Evolutionary conservation across 1,140 invertebrate species (phyloP).

Genomic region (Drosophila eugracilis): DNA sequence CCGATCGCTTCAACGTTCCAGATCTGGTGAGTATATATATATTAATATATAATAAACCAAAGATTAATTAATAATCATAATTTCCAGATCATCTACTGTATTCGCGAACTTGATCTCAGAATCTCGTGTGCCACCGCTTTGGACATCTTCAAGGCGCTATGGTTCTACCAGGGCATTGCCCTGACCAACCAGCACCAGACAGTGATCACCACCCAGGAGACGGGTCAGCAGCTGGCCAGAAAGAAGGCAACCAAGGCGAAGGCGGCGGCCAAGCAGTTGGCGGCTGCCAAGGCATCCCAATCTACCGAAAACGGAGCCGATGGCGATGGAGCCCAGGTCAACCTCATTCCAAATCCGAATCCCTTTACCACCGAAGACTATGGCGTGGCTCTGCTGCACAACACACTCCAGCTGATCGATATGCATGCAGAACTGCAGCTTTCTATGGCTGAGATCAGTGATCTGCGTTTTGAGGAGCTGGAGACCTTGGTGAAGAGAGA

Average conservation of each 20-base stretch:
- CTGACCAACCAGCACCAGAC: constrained; percentile 77
- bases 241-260: constrained; percentile 67
- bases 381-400: constrained; percentile 77
- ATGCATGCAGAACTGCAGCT: constrained; percentile 79
- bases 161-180: constrained; percentile 80
- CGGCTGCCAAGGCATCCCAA: constrained; percentile 33
- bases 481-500: constrained; percentile 80
- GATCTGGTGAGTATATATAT: constrained; percentile 71
- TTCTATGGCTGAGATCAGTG: constrained; percentile 62
- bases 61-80: neutral
- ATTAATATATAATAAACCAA: neutral
- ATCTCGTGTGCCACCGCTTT: constrained; percentile 75
- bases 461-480: constrained; percentile 81
- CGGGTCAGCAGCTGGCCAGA: constrained; percentile 53
- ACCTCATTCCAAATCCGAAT: constrained; percentile 77
- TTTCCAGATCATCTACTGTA: constrained; percentile 78
- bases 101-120: constrained; percentile 82
- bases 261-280: constrained; percentile 55
- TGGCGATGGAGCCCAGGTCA: constrained; percentile 49
- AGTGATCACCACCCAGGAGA: constrained; percentile 77
- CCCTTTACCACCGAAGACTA: constrained; percentile 83
- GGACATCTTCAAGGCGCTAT: constrained; percentile 79
- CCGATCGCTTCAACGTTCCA: constrained; percentile 82
- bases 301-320: constrained; percentile 35
- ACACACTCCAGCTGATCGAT: constrained; percentile 81